Base-by-base conservation (phyloP, 2,797 vertebrate genomes). In the Myotis myotis region DNA sequence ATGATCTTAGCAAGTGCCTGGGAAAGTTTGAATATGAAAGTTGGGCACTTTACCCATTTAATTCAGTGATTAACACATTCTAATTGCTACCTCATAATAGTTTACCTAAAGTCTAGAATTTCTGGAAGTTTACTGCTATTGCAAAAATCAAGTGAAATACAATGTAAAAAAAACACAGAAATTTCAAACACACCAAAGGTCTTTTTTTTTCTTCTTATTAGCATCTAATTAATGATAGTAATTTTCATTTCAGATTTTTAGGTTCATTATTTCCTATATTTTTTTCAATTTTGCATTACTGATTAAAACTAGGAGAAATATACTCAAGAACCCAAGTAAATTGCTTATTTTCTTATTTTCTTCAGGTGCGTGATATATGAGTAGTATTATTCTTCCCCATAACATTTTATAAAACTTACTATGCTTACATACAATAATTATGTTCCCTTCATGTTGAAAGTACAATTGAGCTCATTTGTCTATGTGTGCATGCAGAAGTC, bases 161-260 rank as follows among this genome's bases (percentile, higher is more conserved):
- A 75, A 53, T 49, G 44, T 41, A 30, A 62, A 70, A 74, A 74
- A 49, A 70, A 51, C 9, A 12, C 8, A 78, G 11, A 82, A 62
- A 75, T 8, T 17, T 72, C 33, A 88, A 87, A 80, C 51, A 51
- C 4, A 91, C 3, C 16, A 68, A 66, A 57, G 19, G 5, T 36
- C 8, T 71, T 80, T 79, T 82, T 81, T 68, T 87, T 71, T 53
- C 12, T 20, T 30, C 38, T 51, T 41, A 12, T 81, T 51, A 36
- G 1, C 36, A 2, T 22, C 4, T 72, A 47, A 1, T 38, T 81
- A 53, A 64, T 62, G n/a, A 36, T 1, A 53, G 11, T 78, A 78
- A 83, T 78, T 82, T 96, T 78, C 36, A 84, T 84, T 55, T n/a
- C 41, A 80, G 4, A 62, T 78, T 86, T 94, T 93, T n/a, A 53